Evolutionary conservation across 2,888 invertebrate species (phyloP), one percentile per base, ranked within the genome.

Genomic region (Athalia cordata): DNA sequence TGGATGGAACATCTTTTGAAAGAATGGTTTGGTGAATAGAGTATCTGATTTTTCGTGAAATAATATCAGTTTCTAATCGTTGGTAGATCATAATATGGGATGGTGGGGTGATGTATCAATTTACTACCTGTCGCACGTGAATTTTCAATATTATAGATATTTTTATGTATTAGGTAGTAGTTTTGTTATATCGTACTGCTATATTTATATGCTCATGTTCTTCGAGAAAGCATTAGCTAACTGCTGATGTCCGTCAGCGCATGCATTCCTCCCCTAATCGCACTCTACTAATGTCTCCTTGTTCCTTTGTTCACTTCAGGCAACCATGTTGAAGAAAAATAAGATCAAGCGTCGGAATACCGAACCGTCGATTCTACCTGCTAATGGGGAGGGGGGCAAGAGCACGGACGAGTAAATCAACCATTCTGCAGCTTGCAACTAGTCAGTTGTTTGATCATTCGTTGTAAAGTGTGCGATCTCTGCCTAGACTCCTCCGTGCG

Each of bases 241-340:
- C 81, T 79, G 85, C 83, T 83, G 83, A 83, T 83, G 83, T 85
- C 84, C 85, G 85, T 85, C 84, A 85, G 86, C 85, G 88, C 88
- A 88, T 89, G 88, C 83, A 83, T 82, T 84, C 86, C 85, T 86
- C 83, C 86, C 85, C 84, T 81, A 81, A 86, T 86, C 83, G 86
- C 86, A 86, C 86, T 85, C 85, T 85, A 89, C 87, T 89, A 89
- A 89, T 89, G 78, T 86, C 85, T 88, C 86, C 87, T 87, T 89
- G 84, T 89, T 90, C 87, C 87, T 90, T 85, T 89, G 88, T 90
- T 89, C 87, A 88, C 89, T 88, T 87, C 94, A 99, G 99, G 99
- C 99, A 91, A 99, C 99, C 92, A 99, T 99, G 99, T 94, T 99
- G 95, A 99, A 99, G 96, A 99, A 99, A 95, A 96, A 96, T 93